A percentile compares a stretch with the other conserved stretches of the same genome.
These are phyloP conservation scores for Apotomis capreana DNA, from an alignment of 2,888 invertebrate genomes.

Conservation along the genomic window DNA sequence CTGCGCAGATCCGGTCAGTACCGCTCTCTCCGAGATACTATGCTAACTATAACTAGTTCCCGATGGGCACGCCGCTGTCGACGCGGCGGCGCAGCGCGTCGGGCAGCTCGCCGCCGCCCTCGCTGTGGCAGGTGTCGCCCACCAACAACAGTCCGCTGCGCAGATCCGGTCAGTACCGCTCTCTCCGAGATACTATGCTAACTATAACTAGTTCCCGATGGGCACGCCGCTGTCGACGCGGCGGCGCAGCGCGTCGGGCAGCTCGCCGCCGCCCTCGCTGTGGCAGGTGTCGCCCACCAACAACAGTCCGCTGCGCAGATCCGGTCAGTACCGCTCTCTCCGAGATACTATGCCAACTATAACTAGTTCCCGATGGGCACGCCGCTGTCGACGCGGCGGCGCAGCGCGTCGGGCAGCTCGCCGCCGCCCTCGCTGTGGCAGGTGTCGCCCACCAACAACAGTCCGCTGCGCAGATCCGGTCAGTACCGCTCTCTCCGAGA, in stretches of 20 bases:
- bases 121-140: conserved; percentile 93
- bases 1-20: conserved; percentile 85
- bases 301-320: conserved; percentile 88
- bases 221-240: conserved; percentile 91
- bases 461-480: conserved; percentile 87
- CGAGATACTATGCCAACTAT: neutral
- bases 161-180: conserved; percentile 82
- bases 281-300: conserved; percentile 93
- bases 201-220: conserved; percentile 70
- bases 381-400: conserved; percentile 88
- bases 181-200: neutral
- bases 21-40: no score
- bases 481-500: conserved; percentile 28
- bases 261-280: conserved; percentile 88
- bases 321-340: conserved; percentile 70
- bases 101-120: conserved; percentile 88
- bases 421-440: conserved; percentile 92
- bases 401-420: conserved; percentile 87
- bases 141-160: conserved; percentile 89
- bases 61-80: conserved; percentile 93
- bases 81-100: conserved; percentile 86
- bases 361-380: conserved; percentile 86
- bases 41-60: conserved; percentile 76
- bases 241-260: conserved; percentile 86
- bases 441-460: conserved; percentile 90